Conservation (phyloP, 2,113 vertebrate genomes). For the Cyanistes caeruleus region DNA sequence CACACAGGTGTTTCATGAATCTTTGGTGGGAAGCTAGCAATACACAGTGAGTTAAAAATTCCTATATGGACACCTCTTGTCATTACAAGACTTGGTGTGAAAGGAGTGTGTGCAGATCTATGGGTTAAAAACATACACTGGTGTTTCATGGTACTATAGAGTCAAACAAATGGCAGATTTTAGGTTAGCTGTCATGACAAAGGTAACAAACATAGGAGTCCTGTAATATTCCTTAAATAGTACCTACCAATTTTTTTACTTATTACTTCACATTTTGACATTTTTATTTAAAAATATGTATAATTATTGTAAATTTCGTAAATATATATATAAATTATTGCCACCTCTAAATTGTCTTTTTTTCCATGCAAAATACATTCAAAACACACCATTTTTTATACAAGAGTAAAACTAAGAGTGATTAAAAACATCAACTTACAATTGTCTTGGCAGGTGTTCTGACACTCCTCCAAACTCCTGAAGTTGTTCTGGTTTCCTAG, state of each 20-base stretch:
- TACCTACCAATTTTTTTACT: not conserved
- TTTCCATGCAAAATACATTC: not conserved
- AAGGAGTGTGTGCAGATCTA: not conserved
- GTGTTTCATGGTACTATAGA: not conserved
- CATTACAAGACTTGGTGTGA: not conserved
- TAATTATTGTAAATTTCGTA: not conserved
- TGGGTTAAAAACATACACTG: not conserved
- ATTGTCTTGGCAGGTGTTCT: constrained; percentile 73
- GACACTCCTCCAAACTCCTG: constrained; percentile 78
- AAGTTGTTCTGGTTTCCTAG: constrained; percentile 94
- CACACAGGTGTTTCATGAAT: not conserved
- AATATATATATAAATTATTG: not conserved
- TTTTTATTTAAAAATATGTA: not conserved
- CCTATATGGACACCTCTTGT: not conserved
- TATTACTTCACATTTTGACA: not conserved
- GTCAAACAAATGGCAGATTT: not conserved
- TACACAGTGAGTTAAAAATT: not conserved
- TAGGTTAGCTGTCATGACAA: not conserved
- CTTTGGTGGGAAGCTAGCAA: not conserved
- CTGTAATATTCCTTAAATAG: not conserved
- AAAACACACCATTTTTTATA: not conserved
- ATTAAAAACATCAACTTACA: constrained; percentile 64
- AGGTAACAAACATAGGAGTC: not conserved
- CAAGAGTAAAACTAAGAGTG: not conserved
- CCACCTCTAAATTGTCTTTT: not conserved